Conservation (phyloP, 1,140 invertebrate species). For the Carposina sasakii region DNA sequence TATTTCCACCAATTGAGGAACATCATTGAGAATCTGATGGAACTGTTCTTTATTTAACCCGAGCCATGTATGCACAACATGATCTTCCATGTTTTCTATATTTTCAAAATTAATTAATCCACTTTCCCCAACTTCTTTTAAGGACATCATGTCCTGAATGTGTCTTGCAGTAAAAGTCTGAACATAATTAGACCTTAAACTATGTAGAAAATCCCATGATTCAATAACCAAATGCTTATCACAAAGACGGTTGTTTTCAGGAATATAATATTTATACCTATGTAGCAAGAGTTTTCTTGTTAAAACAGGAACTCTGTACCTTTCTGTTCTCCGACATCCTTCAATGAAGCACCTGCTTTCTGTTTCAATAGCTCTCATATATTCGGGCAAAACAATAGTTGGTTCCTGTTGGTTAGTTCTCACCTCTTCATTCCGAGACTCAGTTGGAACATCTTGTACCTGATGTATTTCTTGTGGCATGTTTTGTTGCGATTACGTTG, state of each 20-base stretch:
- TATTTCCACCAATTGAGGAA: constrained; percentile 13
- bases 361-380: no score
- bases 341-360: no score
- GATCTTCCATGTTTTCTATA: constrained; percentile 12
- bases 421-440: no score
- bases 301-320: no score
- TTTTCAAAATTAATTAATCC: not conserved
- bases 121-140: not conserved
- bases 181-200: constrained; percentile 18
- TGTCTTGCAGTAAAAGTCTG: constrained; percentile 19
- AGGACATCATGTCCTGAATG: constrained; percentile 17
- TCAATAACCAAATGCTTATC: constrained; percentile 15
- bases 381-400: no score
- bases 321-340: no score
- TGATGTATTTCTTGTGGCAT: no score
- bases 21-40: constrained; percentile 13
- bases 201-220: constrained; percentile 5
- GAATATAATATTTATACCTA: no score
- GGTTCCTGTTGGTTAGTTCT: no score
- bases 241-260: constrained; percentile 15
- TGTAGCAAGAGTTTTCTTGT: no score
- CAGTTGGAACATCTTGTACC: no score
- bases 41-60: constrained; percentile 22
- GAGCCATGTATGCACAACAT: constrained; percentile 14
- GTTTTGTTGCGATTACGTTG: no score